Evolutionary conservation across 2,113 vertebrate species (phyloP).

Genomic region (Muntiacus reevesi): DNA sequence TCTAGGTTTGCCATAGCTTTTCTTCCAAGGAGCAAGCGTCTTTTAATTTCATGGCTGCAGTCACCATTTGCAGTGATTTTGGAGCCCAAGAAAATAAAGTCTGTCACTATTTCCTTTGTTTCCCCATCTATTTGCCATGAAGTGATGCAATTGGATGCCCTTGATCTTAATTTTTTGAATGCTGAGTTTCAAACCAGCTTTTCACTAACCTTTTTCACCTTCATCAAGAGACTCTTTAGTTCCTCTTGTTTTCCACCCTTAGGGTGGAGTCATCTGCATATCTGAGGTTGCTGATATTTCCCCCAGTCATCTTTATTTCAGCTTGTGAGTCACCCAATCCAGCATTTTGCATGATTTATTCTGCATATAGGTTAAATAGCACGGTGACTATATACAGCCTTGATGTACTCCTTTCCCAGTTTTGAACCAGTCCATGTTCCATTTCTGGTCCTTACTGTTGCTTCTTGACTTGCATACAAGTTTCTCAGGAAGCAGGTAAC

Average conservation of each 20-base stretch:
- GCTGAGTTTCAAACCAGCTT: background rate
- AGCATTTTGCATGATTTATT: background rate
- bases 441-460: background rate
- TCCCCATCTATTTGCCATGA: background rate
- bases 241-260: background rate
- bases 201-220: background rate
- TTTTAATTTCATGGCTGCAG: background rate
- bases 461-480: background rate
- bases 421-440: background rate
- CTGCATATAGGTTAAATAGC: background rate
- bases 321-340: background rate
- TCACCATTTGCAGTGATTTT: background rate
- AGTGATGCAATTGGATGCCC: background rate
- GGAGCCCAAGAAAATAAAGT: background rate
- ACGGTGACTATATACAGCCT: background rate
- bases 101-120: background rate
- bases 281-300: background rate
- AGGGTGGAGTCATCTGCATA: background rate
- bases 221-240: background rate
- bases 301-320: background rate
- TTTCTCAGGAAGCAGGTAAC: background rate
- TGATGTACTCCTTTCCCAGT: background rate
- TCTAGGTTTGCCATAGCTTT: background rate
- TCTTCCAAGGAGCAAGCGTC: background rate
- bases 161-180: background rate